Evolutionary conservation across 2,113 vertebrate species (phyloP), one percentile per base, ranked within the genome.

Genomic region (Podarcis muralis): DNA sequence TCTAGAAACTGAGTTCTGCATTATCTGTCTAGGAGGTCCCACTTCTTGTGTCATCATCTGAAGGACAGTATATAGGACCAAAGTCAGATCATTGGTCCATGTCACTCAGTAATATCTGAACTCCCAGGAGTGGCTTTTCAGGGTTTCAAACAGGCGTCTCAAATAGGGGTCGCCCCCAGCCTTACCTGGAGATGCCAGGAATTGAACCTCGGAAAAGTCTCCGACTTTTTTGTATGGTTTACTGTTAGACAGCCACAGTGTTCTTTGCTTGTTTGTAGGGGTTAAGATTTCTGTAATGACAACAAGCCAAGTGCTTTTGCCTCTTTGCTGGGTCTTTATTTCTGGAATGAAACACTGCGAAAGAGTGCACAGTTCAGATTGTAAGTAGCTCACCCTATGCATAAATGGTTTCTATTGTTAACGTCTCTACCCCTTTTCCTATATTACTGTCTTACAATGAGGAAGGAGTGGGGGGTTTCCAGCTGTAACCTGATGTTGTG

Each of bases 361-460:
- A 87, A 32, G 40, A 84, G 12, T 69, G 5, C 6, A 40, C 0
- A 43, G 2, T 68, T 90, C 22, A 66, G 23, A 53, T 62, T 87
- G 82, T 25, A 69, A 40, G 79, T 87, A 84, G n/a, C 48, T 88
- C 72, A 53, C 30, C 18, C 0, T 12, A 11, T 84, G 6, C 62
- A 87, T 65, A 79, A 83, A 83, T 83, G 53, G 48, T 71, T 83
- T 77, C 37, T 69, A 69, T 57, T 66, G 43, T 25, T 68, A 80
- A n/a, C 11, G 30, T 89, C 82, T 15, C 59, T 69, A 48, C 27
- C 43, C 8, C 13, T 32, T 85, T 89, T 65, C 35, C 66, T 76
- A 62, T n/a, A 16, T 6, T 65, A 62, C 40, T 81, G 22, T 9
- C 30, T 16, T 76, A 57, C 40, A 85, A 74, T 82, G 77, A 78